Percentiles rank a stretch among this genome's conserved stretches.
Evolutionary conservation across 2,113 vertebrate species (phyloP).

Genomic region (Mustela lutreola): DNA sequence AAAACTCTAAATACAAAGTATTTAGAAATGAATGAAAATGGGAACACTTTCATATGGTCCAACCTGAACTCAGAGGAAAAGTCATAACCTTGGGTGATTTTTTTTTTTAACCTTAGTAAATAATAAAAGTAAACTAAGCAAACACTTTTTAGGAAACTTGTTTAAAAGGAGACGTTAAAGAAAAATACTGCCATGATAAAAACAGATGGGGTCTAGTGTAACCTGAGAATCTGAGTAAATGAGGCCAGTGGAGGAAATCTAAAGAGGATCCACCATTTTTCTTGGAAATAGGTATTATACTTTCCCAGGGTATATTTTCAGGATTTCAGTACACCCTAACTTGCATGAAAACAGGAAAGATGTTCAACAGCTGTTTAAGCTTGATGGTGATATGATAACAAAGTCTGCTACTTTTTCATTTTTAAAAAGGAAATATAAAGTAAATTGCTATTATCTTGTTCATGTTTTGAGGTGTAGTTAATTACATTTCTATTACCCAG

Average conservation of each 20-base stretch:
- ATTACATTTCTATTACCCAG: not conserved
- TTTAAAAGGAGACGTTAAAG: not conserved
- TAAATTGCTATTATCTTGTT: not conserved
- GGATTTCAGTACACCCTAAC: not conserved
- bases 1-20: not conserved
- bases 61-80: slow-evolving; percentile 60
- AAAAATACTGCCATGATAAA: not conserved
- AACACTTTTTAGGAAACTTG: not conserved
- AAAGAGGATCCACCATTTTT: not conserved
- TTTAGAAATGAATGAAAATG: slow-evolving; percentile 24
- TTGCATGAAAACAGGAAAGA: not conserved
- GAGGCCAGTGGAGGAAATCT: not conserved
- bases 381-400: slow-evolving; percentile 9
- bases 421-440: slow-evolving; percentile 47
- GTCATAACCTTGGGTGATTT: not conserved
- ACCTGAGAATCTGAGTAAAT: not conserved
- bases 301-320: slow-evolving; percentile 35
- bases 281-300: not conserved
- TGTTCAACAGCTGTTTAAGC: slow-evolving; percentile 5
- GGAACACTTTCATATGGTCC: not conserved
- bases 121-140: slow-evolving; percentile 38
- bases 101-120: not conserved
- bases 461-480: slow-evolving; percentile 27
- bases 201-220: not conserved
- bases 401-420: not conserved